Evolutionary conservation across 1,140 invertebrate genomes (phyloP), one percentile per base, ranked within the genome.

Genomic region (Lordiphosa mommai): DNA sequence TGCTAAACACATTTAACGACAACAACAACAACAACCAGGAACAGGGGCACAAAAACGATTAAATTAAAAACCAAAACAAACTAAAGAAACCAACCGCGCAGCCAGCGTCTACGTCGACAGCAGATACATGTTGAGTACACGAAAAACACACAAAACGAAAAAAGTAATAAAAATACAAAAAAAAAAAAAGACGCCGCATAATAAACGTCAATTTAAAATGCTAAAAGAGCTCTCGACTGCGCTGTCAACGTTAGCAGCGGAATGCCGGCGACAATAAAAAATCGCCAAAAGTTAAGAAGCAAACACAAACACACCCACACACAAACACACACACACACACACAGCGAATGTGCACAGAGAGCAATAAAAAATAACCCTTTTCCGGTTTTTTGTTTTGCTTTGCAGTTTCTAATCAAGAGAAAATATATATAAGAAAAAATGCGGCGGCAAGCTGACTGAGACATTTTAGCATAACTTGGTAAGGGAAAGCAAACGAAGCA

Each of bases 151-250:
- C 53, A 60, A 48, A 43, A 60, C 34, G 40, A 61, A 68, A 68
- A 63, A 60, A 34, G 10, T 20, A 65, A 56, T 50, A 46, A 57
- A 55, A 55, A 47, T 27, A 33, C 33, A 50, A 36, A 56, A 33
- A 32, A 38, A 48, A 43, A 51, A 50, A 38, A 38, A 59, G 20
- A 50, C 53, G 13, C 48, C 76, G 73, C 74, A 82, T 82, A 82
- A 82, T 82, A 82, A 82, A 84, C 71, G 76, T 84, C 76, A 84
- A 82, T 82, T 82, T 82, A 82, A 82, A 82, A 82, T 82, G 76
- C 77, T 82, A 82, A 82, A 82, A 82, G 40, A 43, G 76, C 76
- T 69, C 29, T 32, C 36, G 46, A 47, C 29, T 23, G 13, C 58
- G 41, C 8, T 70, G 29, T 34, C 41, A 34, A 48, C 51, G 36